Conservation (phyloP, 2,113 vertebrate species). For the Corythaeola cristata region DNA sequence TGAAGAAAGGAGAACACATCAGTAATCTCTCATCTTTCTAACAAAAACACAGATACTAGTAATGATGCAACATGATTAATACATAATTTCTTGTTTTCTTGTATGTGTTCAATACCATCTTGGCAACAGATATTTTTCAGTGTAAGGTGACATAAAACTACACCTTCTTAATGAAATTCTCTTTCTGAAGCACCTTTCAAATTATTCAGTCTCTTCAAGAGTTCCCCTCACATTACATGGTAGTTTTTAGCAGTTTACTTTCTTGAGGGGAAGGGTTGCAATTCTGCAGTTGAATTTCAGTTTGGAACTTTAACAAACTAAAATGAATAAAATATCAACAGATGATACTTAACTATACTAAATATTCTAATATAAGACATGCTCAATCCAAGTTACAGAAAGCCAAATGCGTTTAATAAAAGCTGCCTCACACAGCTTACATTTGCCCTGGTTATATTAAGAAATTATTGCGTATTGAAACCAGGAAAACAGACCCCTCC, state of each 20-base stretch:
- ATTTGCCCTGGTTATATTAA: neutral
- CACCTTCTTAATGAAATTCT: neutral
- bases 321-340: neutral
- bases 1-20: neutral
- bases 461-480: conserved; percentile 19
- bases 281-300: neutral
- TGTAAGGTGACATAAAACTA: neutral
- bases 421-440: neutral
- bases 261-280: neutral
- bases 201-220: neutral
- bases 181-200: neutral
- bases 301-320: neutral
- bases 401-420: neutral
- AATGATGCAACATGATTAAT: neutral
- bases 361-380: neutral
- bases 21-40: neutral
- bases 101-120: neutral
- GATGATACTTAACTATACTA: neutral
- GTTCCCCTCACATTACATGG: neutral
- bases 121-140: neutral
- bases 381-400: neutral
- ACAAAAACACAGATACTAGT: neutral
- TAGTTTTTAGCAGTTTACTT: neutral
- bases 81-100: neutral
- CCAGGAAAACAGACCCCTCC: conserved; percentile 5